Conservation (phyloP, 2,888 invertebrate genomes). For the Prenolepis imparis region DNA sequence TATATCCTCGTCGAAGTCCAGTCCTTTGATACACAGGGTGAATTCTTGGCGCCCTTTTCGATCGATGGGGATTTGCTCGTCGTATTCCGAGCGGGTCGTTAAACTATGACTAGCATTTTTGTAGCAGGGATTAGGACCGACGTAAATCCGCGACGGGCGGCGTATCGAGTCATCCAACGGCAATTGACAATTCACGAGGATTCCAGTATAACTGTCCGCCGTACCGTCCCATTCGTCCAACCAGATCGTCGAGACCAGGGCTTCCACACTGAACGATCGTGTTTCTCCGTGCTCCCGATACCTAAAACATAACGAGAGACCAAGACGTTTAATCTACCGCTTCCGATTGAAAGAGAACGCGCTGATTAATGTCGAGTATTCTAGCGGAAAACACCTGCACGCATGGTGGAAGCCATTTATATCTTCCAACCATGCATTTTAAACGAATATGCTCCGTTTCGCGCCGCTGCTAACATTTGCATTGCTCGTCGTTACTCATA, state of each 20-base stretch:
- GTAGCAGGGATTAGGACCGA: conserved; percentile 79
- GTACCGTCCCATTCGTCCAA: conserved; percentile 88
- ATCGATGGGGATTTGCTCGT: conserved; percentile 23
- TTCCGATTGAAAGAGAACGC: conserved; percentile 15
- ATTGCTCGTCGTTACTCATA: not conserved
- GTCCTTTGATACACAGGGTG: conserved; percentile 91
- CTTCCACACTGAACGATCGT: conserved; percentile 88
- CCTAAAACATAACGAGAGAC: conserved; percentile 72
- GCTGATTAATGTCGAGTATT: conserved; percentile 6
- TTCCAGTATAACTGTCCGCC: conserved; percentile 87
- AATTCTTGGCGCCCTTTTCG: conserved; percentile 85
- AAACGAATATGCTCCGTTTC: conserved; percentile 32
- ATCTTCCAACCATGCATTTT: not conserved
- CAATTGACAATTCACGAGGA: conserved; percentile 89
- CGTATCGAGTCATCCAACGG: conserved; percentile 84
- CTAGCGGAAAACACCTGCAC: conserved; percentile 10
- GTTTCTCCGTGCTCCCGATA: conserved; percentile 85
- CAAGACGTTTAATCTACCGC: conserved; percentile 28
- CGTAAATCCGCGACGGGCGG: conserved; percentile 76
- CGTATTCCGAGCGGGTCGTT: conserved; percentile 67
- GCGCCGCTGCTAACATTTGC: conserved; percentile 34
- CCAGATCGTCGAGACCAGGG: conserved; percentile 89
- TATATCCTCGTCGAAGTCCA: conserved; percentile 89
- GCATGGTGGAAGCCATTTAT: not conserved
- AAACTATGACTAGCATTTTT: conserved; percentile 84